Percentiles rank a stretch among this genome's conserved stretches.
phyloP scores from a whole-genome alignment of 2,888 invertebrate genomes.

The Rhingia campestris region DNA sequence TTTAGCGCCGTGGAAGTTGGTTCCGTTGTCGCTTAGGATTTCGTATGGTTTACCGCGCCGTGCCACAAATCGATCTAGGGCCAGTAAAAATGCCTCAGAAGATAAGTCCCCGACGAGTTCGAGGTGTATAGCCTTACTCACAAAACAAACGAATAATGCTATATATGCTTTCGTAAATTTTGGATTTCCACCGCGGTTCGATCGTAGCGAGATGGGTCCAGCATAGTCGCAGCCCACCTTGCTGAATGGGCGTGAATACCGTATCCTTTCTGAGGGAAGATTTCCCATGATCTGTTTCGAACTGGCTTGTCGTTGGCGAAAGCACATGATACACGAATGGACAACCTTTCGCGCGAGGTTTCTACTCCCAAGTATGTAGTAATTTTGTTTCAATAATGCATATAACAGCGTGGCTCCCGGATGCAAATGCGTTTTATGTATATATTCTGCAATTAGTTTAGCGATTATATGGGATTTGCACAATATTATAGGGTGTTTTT shows the following conservation, averaged over 20 bases:
- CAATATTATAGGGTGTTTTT: too few species aligned
- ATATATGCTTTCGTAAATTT: too few species aligned
- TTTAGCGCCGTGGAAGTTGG: constrained; percentile 5
- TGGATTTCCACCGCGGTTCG: constrained; percentile 28
- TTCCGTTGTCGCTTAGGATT: constrained; percentile 12
- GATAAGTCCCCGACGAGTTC: constrained; percentile 8
- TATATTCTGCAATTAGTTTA: too few species aligned
- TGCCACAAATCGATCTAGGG: constrained; percentile 2
- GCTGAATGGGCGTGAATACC: constrained; percentile 43
- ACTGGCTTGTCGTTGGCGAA: constrained; percentile 22
- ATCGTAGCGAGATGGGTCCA: neutral
- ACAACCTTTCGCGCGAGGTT: constrained; percentile 37
- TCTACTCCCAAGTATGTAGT: constrained; percentile 25
- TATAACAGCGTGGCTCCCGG: neutral
- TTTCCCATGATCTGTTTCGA: constrained; percentile 48
- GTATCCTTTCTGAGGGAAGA: constrained; percentile 34
- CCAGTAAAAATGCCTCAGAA: neutral
- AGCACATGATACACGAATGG: constrained; percentile 39
- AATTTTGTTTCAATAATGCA: constrained; percentile 7
- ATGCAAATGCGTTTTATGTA: constrained; percentile 6
- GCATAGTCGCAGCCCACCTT: constrained; percentile 38
- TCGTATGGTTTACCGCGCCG: constrained; percentile 3
- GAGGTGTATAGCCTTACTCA: neutral
- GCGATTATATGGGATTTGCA: too few species aligned
- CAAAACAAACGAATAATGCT: too few species aligned